These are phyloP conservation scores for Teleogryllus oceanicus DNA, from an alignment of 2,888 invertebrate genomes.

Conservation along the genomic window DNA sequence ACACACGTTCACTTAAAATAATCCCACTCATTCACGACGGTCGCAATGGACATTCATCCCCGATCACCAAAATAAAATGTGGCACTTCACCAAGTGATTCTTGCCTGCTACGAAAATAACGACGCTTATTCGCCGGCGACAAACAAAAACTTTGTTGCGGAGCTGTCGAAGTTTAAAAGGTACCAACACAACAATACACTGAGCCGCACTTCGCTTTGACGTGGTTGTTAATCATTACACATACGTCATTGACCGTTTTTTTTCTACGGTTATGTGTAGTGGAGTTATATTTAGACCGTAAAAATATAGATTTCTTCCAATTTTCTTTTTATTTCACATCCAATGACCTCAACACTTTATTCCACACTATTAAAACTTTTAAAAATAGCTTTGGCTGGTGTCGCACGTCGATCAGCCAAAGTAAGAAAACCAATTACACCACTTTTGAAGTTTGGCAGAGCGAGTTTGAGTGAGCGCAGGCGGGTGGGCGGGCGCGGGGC, in stretches of 20 bases:
- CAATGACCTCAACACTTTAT: background rate
- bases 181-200: conserved; percentile 18
- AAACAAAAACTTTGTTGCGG: conserved; percentile 12
- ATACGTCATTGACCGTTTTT: background rate
- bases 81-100: conserved; percentile 32
- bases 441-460: conserved; percentile 18
- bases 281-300: conserved; percentile 18
- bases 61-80: conserved; percentile 33
- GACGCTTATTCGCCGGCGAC: background rate
- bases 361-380: background rate
- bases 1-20: conserved; percentile 18
- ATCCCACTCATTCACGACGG: conserved; percentile 18
- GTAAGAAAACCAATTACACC: background rate
- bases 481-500: no score
- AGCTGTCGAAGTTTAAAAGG: conserved; percentile 6
- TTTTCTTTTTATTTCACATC: background rate
- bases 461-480: background rate
- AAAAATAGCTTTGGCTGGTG: conserved; percentile 2
- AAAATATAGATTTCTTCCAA: conserved; percentile 1
- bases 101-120: conserved; percentile 18
- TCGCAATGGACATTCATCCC: conserved; percentile 24
- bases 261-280: background rate
- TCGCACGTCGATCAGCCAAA: conserved; percentile 1
- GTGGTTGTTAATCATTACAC: background rate
- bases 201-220: background rate